Conservation (phyloP, 2,113 vertebrate genomes). For the Psittacula cyanocephala region DNA sequence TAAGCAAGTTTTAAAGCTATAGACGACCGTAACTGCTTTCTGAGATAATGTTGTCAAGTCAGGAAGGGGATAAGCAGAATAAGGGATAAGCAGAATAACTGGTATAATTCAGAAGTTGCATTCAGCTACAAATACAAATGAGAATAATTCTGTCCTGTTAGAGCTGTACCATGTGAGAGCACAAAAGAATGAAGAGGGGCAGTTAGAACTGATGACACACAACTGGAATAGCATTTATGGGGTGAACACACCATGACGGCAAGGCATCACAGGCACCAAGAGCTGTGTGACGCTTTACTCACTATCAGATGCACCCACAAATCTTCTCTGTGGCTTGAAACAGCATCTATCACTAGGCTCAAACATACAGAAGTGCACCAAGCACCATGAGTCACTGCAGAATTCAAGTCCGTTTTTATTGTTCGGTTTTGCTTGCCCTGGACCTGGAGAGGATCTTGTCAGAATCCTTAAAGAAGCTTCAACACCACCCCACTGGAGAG, state of each 20-base stretch:
- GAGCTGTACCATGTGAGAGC: neutral
- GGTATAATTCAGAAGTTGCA: neutral
- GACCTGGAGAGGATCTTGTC: neutral
- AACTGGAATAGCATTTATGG: neutral
- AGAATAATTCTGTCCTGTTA: neutral
- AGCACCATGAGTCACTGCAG: neutral
- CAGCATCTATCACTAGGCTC: neutral
- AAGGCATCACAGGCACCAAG: neutral
- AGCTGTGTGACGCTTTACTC: neutral
- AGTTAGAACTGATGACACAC: conserved; percentile 24
- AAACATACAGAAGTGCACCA: neutral
- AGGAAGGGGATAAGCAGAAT: neutral
- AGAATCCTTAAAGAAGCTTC: neutral
- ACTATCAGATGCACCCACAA: neutral
- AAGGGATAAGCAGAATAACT: neutral
- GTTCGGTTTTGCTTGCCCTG: neutral
- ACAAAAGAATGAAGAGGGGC: neutral
- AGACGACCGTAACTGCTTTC: neutral
- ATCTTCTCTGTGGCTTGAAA: neutral
- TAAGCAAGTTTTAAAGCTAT: neutral
- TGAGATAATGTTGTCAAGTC: neutral
- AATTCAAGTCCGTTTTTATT: neutral
- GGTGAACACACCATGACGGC: neutral
- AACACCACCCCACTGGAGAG: neutral
- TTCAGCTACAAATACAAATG: neutral